A percentile compares a stretch with the other conserved stretches of the same genome.
These are phyloP conservation scores for Aleiodes alternator DNA, from an alignment of 2,888 invertebrate species.

Conservation along the genomic window DNA sequence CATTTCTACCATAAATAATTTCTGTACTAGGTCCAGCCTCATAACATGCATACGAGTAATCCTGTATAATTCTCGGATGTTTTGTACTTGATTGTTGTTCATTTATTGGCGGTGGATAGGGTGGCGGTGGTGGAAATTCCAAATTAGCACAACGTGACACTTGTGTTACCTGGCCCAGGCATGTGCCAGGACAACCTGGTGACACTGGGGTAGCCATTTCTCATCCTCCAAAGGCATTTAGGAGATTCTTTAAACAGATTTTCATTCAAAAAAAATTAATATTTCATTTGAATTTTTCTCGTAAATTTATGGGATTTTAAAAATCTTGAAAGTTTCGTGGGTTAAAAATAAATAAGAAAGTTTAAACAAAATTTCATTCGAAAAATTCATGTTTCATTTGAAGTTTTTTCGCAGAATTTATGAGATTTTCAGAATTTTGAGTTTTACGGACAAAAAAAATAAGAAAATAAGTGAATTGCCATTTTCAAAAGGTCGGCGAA, in stretches of 20 bases:
- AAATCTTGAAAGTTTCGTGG: too few relatives aligned
- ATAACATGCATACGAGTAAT: constrained; percentile 91
- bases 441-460: too few relatives aligned
- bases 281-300: not conserved
- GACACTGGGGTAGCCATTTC: constrained; percentile 66
- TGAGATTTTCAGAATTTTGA: too few relatives aligned
- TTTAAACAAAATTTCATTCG: not conserved
- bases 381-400: not conserved
- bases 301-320: too few relatives aligned
- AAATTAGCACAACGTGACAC: constrained; percentile 75
- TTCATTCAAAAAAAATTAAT: not conserved
- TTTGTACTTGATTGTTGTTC: constrained; percentile 38
- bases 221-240: constrained; percentile 53
- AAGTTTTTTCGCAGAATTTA: not conserved
- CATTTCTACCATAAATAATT: constrained; percentile 73
- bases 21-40: constrained; percentile 81
- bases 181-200: constrained; percentile 65
- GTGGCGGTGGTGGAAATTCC: constrained; percentile 86
- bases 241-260: not conserved
- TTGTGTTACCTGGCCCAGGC: constrained; percentile 60
- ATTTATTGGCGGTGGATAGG: constrained; percentile 80
- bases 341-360: too few relatives aligned
- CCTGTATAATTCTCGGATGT: constrained; percentile 71
- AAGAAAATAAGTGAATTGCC: too few relatives aligned
- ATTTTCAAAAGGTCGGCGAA: too few relatives aligned